Evolutionary conservation across 2,888 invertebrate species (phyloP), one percentile per base, ranked within the genome.

Genomic region (Hypomecis punctinalis): DNA sequence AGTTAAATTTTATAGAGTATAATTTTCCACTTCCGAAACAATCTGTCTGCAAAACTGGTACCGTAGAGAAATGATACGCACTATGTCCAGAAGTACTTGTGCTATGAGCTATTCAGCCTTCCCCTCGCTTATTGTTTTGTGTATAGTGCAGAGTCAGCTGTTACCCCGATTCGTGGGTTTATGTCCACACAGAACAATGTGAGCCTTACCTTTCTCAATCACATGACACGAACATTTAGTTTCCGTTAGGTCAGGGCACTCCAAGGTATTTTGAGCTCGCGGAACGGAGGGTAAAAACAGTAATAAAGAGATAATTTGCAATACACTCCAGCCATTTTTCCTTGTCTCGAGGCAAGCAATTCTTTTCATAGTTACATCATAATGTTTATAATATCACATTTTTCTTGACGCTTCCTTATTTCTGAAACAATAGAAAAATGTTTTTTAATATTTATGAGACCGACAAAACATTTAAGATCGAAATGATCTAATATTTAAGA

Each of bases 171-270:
- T 7, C 40, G 6, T 40, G 52, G 52, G 52, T 48, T 42, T 36
- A 37, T 51, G 45, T 55, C 23, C 13, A 40, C 39, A 58, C 39
- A 39, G 5, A 33, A n/a, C 40, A 47, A 33, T 56, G 39, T 40
- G 7, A 46, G 39, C 76, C 93, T 94, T 89, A 95, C 95, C 98
- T 88, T 97, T 97, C 90, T 97, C 97, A 88, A 98, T 97, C 85
- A 96, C 96, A 93, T 97, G 97, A 91, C 98, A 98, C 39, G 97
- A 97, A 90, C 98, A 98, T 83, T 96, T 96, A 88, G 95, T 96
- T 80, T 94, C 94, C 78, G 95, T 94, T 81, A 95, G 94, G 83
- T 95, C 95, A 67, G 96, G 96, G 88, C 97, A 97, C 83, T 84
- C 90, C 89, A 91, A 73, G 88, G 89, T 88, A 91, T 89, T 89